Conservation (phyloP, 2,113 vertebrate genomes). For the Lepus americanus region DNA sequence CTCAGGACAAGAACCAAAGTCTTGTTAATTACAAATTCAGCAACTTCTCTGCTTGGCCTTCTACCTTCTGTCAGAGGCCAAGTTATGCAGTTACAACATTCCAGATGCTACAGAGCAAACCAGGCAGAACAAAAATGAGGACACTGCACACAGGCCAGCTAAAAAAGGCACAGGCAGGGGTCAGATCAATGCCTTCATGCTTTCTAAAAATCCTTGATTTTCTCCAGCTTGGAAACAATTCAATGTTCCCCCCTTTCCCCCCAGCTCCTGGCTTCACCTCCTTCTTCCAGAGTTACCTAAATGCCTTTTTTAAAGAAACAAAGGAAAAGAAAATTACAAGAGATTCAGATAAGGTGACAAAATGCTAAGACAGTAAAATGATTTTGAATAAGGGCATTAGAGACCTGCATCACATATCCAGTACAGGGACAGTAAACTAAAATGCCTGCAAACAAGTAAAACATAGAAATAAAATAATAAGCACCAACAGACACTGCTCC, state of each 20-base stretch:
- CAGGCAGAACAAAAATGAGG: slow-evolving; percentile 34
- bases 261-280: not conserved
- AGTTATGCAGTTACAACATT: slow-evolving; percentile 43
- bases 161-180: not conserved
- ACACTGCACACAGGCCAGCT: not conserved
- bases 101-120: slow-evolving; percentile 61
- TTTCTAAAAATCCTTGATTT: slow-evolving; percentile 14
- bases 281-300: slow-evolving; percentile 21
- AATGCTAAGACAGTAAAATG: not conserved
- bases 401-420: slow-evolving; percentile 3
- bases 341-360: not conserved
- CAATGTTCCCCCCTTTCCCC: not conserved
- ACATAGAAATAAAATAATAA: slow-evolving; percentile 1
- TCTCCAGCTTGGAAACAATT: slow-evolving; percentile 51
- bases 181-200: not conserved
- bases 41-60: slow-evolving; percentile 33
- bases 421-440: not conserved
- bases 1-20: not conserved
- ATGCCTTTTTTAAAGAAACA: not conserved
- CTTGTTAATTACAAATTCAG: not conserved
- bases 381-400: not conserved
- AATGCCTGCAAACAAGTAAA: not conserved
- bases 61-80: slow-evolving; percentile 41
- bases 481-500: not conserved
- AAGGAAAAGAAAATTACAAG: not conserved